These are phyloP conservation scores for Amphimedon queenslandica DNA, from an alignment of 37 sponge, comb jelly and placozoan species.

Conservation along the genomic window DNA sequence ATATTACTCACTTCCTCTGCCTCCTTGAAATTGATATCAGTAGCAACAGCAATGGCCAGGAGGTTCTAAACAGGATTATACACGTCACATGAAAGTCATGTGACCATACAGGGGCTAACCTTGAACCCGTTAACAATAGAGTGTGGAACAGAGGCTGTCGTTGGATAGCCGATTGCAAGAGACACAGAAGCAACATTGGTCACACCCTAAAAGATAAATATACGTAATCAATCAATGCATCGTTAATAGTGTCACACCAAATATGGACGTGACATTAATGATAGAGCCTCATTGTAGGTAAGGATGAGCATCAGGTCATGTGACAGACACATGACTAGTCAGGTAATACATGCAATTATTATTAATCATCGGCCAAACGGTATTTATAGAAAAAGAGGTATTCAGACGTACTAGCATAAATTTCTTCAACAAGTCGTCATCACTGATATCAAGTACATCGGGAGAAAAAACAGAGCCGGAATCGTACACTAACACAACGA, in stretches of 20 bases:
- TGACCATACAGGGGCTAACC: constrained; percentile 24
- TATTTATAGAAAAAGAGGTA: no score
- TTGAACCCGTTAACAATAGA: constrained; percentile 95
- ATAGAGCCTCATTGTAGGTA: constrained; percentile 34
- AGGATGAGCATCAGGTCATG: constrained; percentile 1
- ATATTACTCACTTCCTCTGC: constrained; percentile 87
- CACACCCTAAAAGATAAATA: constrained; percentile 51
- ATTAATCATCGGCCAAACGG: constrained; percentile 35
- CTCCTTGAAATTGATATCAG: constrained; percentile 93
- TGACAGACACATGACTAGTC: background rate
- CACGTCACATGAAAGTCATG: background rate
- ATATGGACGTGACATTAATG: constrained; percentile 6
- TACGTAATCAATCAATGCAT: background rate
- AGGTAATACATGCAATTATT: background rate
- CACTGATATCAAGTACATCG: constrained; percentile 79
- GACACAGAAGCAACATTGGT: constrained; percentile 81
- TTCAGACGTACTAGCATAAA: no score
- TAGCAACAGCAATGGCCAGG: constrained; percentile 89
- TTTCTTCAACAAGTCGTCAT: constrained; percentile 70
- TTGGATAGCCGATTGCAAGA: constrained; percentile 88
- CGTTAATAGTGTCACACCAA: background rate
- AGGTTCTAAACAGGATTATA: constrained; percentile 62
- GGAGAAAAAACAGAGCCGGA: constrained; percentile 86
- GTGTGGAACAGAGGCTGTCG: constrained; percentile 92
- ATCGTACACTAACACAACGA: constrained; percentile 92